These are phyloP conservation scores for Prochilodus magdalenae DNA, from an alignment of 2,113 vertebrate species.

Conservation along the genomic window DNA sequence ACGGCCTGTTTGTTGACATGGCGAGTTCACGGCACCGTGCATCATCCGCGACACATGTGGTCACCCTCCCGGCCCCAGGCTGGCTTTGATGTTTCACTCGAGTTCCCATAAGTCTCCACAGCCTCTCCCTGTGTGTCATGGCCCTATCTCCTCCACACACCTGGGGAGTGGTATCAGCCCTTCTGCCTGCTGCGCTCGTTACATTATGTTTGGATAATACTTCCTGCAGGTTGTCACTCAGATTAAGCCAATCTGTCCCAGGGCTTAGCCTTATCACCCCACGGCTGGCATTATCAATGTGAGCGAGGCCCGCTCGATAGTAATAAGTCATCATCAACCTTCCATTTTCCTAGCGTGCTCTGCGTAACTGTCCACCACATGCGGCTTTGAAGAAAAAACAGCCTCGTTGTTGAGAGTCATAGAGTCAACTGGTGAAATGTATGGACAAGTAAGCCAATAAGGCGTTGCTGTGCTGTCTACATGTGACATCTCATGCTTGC, in stretches of 20 bases:
- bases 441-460: not conserved
- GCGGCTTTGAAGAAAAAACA: not conserved
- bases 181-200: conserved; percentile 64
- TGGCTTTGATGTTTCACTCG: conserved; percentile 1
- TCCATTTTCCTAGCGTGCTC: not conserved
- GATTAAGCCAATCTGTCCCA: conserved; percentile 73
- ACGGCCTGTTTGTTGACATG: not conserved
- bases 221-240: conserved; percentile 72
- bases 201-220: conserved; percentile 76
- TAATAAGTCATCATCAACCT: conserved; percentile 61
- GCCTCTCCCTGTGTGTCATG: conserved; percentile 31
- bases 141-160: conserved; percentile 71
- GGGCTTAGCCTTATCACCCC: conserved; percentile 64
- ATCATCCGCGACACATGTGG: not conserved
- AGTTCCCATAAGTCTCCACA: conserved; percentile 20
- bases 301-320: conserved; percentile 56
- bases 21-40: not conserved
- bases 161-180: conserved; percentile 69
- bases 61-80: not conserved
- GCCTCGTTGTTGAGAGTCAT: not conserved
- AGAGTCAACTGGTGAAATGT: not conserved
- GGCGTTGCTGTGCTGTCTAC: not conserved
- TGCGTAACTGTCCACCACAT: not conserved
- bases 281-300: conserved; percentile 59
- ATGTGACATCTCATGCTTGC: not conserved